phyloP scores from a whole-genome alignment of 2,113 vertebrate genomes.

The Nothoprocta pentlandii region DNA sequence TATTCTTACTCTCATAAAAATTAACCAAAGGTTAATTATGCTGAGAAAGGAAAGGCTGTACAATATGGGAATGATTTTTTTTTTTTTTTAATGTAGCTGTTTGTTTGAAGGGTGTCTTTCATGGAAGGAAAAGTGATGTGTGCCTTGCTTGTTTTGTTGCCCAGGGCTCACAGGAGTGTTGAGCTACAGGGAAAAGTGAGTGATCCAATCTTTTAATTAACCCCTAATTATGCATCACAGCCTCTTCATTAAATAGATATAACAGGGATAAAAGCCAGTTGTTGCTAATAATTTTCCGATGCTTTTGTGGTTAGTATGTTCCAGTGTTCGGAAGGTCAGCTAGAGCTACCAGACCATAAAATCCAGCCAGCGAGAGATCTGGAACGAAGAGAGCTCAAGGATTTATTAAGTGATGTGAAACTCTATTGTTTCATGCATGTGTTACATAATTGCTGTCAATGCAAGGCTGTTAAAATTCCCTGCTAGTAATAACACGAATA shows the following conservation, averaged over 20 bases:
- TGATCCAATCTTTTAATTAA: conserved; percentile 62
- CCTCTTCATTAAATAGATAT: conserved; percentile 64
- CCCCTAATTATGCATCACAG: conserved; percentile 29
- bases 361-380: conserved; percentile 79
- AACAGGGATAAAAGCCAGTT: conserved; percentile 51
- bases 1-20: not conserved
- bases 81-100: not conserved
- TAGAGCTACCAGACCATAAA: conserved; percentile 84
- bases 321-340: conserved; percentile 73
- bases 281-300: conserved; percentile 70
- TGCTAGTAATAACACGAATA: conserved; percentile 81
- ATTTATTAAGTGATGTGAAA: conserved; percentile 84
- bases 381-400: conserved; percentile 79
- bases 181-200: conserved; percentile 29
- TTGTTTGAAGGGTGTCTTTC: not conserved
- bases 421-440: conserved; percentile 81
- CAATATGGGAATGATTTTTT: not conserved
- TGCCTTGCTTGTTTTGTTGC: conserved; percentile 11
- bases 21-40: not conserved
- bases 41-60: not conserved
- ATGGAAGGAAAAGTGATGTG: not conserved
- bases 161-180: not conserved
- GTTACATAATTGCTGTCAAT: conserved; percentile 84
- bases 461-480: conserved; percentile 82
- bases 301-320: conserved; percentile 73